phyloP scores from a whole-genome alignment of 2,113 vertebrate species.

The Hylia prasina region DNA sequence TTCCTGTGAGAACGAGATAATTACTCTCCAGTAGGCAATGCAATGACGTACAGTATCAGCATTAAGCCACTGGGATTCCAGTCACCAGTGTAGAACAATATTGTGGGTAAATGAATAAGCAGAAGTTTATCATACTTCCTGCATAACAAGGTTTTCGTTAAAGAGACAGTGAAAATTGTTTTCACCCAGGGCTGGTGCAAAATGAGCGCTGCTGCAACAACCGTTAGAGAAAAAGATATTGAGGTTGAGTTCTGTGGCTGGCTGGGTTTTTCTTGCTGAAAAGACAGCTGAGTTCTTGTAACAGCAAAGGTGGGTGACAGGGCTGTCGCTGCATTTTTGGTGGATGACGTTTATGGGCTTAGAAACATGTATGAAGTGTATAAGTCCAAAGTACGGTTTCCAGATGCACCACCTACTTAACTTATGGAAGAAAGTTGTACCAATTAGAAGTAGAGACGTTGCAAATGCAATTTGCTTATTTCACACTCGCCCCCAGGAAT shows the following conservation, averaged over 20 bases:
- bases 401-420: slow-evolving; percentile 32
- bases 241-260: background rate
- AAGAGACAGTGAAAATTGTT: slow-evolving; percentile 9
- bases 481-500: slow-evolving; percentile 47
- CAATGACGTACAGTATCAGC: slow-evolving; percentile 42
- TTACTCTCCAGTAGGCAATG: slow-evolving; percentile 42
- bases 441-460: background rate
- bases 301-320: background rate
- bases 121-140: slow-evolving; percentile 65
- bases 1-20: slow-evolving; percentile 66
- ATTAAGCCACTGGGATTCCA: slow-evolving; percentile 59
- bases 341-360: background rate
- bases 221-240: background rate
- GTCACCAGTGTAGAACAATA: slow-evolving; percentile 49
- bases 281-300: background rate
- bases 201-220: background rate
- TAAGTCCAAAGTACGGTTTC: background rate
- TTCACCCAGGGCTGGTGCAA: background rate
- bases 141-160: slow-evolving; percentile 46
- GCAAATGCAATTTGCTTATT: slow-evolving; percentile 21
- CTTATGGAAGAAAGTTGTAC: background rate
- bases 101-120: slow-evolving; percentile 68
- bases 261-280: background rate
- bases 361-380: background rate
- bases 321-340: background rate